phyloP scores from a whole-genome alignment of 2,888 invertebrate species.

The Drosophila austrosaltans region DNA sequence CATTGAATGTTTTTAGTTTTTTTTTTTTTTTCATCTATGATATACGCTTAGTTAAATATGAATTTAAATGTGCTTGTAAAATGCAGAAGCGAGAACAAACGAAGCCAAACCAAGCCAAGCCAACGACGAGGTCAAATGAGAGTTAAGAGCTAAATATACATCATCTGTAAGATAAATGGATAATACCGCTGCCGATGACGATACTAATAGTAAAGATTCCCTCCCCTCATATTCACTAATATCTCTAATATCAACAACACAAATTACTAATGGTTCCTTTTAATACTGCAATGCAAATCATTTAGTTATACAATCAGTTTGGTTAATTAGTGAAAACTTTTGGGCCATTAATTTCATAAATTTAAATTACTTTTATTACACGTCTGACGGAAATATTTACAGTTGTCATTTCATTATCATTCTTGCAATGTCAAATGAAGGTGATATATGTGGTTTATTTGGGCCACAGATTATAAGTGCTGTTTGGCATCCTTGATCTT shows the following conservation, averaged over 20 bases:
- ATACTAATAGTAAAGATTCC: slow-evolving; percentile 20
- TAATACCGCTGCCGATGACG: slow-evolving; percentile 18
- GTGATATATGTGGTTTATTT: slow-evolving; percentile 21
- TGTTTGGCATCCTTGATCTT: slow-evolving; percentile 64
- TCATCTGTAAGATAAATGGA: slow-evolving; percentile 27
- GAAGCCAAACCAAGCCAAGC: slow-evolving; percentile 13
- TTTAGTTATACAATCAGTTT: slow-evolving; percentile 42
- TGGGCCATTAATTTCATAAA: slow-evolving; percentile 37
- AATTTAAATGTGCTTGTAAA: slow-evolving; percentile 26
- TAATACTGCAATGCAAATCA: slow-evolving; percentile 28
- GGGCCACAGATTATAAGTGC: slow-evolving; percentile 39
- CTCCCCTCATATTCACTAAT: neutral
- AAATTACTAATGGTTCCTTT: slow-evolving; percentile 30
- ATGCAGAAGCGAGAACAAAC: slow-evolving; percentile 41
- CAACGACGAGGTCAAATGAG: slow-evolving; percentile 35
- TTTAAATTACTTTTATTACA: slow-evolving; percentile 15
- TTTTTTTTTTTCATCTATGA: slow-evolving; percentile 17
- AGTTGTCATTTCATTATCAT: slow-evolving; percentile 41
- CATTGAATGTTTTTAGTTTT: slow-evolving; percentile 35
- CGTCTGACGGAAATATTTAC: slow-evolving; percentile 20
- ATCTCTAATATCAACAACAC: neutral
- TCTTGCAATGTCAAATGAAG: slow-evolving; percentile 37
- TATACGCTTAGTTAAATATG: slow-evolving; percentile 41
- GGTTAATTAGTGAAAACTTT: slow-evolving; percentile 51
- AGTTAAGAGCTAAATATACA: slow-evolving; percentile 14